Conservation (phyloP, 2,888 invertebrate species). For the Drosophila falleni region DNA sequence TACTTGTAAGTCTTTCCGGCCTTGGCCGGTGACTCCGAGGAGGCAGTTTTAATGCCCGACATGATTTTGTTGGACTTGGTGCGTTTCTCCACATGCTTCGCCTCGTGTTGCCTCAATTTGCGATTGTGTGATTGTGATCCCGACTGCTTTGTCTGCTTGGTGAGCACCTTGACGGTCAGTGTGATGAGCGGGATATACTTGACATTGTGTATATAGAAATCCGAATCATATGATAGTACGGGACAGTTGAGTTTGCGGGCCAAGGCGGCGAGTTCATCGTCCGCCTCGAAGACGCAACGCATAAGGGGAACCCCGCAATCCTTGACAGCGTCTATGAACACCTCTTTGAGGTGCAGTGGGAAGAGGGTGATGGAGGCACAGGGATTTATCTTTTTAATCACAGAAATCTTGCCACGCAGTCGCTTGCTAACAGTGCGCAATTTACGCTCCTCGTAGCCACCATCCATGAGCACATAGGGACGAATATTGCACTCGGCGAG, state of each 20-base stretch:
- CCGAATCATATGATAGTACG: constrained; percentile 96
- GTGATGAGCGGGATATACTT: constrained; percentile 92
- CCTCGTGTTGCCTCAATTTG: constrained; percentile 72
- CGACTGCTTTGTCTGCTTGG: constrained; percentile 61
- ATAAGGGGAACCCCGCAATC: constrained; percentile 89
- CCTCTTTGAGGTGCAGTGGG: constrained; percentile 91
- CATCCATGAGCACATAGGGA: constrained; percentile 92
- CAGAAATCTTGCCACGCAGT: constrained; percentile 87
- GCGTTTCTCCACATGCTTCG: constrained; percentile 80
- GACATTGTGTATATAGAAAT: constrained; percentile 95
- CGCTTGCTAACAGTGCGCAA: constrained; percentile 88
- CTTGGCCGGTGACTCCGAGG: background rate
- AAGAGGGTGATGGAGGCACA: constrained; percentile 88
- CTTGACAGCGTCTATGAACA: constrained; percentile 90
- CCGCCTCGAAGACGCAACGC: constrained; percentile 95
- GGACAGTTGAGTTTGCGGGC: constrained; percentile 93
- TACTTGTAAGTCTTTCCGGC: constrained; percentile 79
- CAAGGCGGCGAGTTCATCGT: constrained; percentile 93
- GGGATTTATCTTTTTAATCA: constrained; percentile 87
- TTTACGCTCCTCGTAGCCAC: constrained; percentile 91
- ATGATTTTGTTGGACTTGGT: constrained; percentile 76
- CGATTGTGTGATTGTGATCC: constrained; percentile 2
- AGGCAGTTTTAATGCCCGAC: constrained; percentile 54
- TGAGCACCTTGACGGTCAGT: constrained; percentile 86
- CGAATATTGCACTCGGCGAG: constrained; percentile 90